Conservation (phyloP, 2,797 vertebrate species). For the Danio choprae region DNA sequence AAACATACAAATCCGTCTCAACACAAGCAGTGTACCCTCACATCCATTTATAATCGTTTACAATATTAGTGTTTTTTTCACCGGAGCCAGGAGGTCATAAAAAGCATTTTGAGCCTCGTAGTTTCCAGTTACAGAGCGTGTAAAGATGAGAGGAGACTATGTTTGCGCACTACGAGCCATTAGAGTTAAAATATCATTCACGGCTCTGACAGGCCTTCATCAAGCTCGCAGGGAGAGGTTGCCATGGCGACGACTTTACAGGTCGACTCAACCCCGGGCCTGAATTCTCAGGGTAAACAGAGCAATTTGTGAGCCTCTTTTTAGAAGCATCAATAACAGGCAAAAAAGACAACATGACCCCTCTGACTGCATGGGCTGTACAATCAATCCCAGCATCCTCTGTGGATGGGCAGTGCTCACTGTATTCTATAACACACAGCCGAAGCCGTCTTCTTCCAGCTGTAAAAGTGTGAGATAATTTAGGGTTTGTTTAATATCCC, state of each 20-base stretch:
- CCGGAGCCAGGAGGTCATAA: neutral
- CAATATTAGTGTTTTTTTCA: neutral
- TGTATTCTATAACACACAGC: constrained; percentile 6
- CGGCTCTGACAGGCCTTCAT: constrained; percentile 36
- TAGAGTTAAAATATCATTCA: constrained; percentile 55
- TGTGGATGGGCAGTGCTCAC: constrained; percentile 8
- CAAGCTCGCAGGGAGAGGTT: constrained; percentile 55
- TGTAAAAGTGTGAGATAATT: constrained; percentile 7
- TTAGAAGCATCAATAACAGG: constrained; percentile 60
- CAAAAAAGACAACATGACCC: constrained; percentile 57
- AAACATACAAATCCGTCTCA: neutral
- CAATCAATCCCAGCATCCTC: constrained; percentile 40
- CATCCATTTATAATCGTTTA: neutral
- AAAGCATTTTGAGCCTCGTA: neutral
- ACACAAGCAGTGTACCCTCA: neutral
- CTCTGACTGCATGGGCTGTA: constrained; percentile 35
- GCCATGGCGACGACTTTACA: constrained; percentile 58
- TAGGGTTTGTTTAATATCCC: constrained; percentile 30
- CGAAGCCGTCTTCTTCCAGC: neutral
- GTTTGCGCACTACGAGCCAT: constrained; percentile 54
- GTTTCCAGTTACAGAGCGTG: neutral
- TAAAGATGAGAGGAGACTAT: constrained; percentile 10
- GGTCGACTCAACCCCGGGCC: constrained; percentile 53
- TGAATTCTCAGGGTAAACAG: constrained; percentile 59
- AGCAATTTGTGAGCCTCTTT: constrained; percentile 60